Evolutionary conservation across 2,888 invertebrate species (phyloP).

Genomic region (Iselma pallidipennis): DNA sequence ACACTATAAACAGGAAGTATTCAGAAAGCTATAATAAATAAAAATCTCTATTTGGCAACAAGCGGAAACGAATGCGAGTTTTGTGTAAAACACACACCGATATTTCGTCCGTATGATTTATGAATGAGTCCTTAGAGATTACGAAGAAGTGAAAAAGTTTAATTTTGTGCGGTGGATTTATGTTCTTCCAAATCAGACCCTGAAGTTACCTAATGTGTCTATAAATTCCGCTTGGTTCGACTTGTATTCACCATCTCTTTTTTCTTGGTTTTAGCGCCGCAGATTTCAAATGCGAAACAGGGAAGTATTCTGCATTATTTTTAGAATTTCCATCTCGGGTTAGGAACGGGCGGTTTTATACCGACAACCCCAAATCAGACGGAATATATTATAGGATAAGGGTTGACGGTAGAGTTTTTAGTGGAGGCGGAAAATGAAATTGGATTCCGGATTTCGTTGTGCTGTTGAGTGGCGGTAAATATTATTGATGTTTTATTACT

Average conservation of each 20-base stretch:
- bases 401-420: constrained; percentile 36
- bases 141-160: constrained; percentile 46
- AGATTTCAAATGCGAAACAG: constrained; percentile 32
- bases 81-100: constrained; percentile 33
- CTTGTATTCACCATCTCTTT: constrained; percentile 32
- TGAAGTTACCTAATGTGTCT: constrained; percentile 45
- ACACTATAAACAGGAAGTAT: constrained; percentile 34
- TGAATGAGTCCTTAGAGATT: constrained; percentile 37
- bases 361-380: constrained; percentile 40
- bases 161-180: constrained; percentile 46
- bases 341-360: constrained; percentile 32
- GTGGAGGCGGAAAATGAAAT: constrained; percentile 38
- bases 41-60: constrained; percentile 21
- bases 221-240: constrained; percentile 40
- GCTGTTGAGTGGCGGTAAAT: constrained; percentile 35
- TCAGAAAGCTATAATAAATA: constrained; percentile 32
- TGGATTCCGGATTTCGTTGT: constrained; percentile 36
- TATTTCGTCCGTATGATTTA: constrained; percentile 41
- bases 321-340: constrained; percentile 41
- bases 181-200: constrained; percentile 45
- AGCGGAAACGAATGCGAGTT: constrained; percentile 31
- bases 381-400: constrained; percentile 46
- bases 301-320: constrained; percentile 40
- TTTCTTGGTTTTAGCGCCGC: constrained; percentile 11
- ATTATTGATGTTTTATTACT: constrained; percentile 37